These are phyloP conservation scores for Lochmaea capreae DNA, from an alignment of 2,888 invertebrate genomes.

Conservation along the genomic window DNA sequence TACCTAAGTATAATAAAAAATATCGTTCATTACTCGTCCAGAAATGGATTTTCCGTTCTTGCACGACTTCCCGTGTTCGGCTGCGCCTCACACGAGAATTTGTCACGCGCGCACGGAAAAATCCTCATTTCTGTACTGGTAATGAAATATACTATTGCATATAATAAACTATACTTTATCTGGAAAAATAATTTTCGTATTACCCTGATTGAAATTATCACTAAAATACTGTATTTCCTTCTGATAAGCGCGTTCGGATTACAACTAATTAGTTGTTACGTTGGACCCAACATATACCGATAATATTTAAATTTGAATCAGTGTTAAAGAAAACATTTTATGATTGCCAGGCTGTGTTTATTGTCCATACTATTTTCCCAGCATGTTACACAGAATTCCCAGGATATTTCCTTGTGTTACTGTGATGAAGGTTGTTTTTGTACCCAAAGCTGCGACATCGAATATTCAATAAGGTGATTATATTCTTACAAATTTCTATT, in stretches of 20 bases:
- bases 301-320: neutral
- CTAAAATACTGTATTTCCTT: neutral
- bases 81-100: too few relatives aligned
- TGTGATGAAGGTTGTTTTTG: slow-evolving; percentile 16
- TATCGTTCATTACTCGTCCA: too few relatives aligned
- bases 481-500: neutral
- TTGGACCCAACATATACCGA: neutral
- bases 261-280: neutral
- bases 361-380: neutral
- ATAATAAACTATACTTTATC: too few relatives aligned
- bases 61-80: too few relatives aligned
- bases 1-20: too few relatives aligned
- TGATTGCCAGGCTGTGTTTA: neutral
- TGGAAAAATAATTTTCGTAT: neutral
- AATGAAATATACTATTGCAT: too few relatives aligned
- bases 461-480: slow-evolving; percentile 4
- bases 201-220: neutral
- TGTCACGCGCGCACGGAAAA: too few relatives aligned
- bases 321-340: neutral
- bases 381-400: neutral
- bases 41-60: too few relatives aligned
- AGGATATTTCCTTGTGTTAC: slow-evolving; percentile 5
- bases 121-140: too few relatives aligned
- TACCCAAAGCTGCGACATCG: neutral
- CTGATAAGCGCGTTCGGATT: neutral